Conservation (phyloP, 2,797 vertebrate genomes). For the Lates japonicus region DNA sequence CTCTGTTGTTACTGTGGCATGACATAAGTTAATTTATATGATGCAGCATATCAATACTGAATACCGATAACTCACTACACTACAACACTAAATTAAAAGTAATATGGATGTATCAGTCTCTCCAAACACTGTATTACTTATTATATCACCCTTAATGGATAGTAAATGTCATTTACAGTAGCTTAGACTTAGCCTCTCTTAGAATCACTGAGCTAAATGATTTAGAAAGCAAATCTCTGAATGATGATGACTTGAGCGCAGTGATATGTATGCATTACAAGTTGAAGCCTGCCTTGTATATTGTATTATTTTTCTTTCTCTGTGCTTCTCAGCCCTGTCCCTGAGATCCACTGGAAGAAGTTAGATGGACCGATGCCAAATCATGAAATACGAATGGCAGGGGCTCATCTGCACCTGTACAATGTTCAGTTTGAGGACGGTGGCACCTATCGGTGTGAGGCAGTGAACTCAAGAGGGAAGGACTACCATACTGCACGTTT, state of each 20-base stretch:
- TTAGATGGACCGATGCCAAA: conserved; percentile 89
- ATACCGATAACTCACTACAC: neutral
- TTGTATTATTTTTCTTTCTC: neutral
- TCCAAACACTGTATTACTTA: neutral
- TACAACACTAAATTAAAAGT: neutral
- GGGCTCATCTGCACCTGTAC: conserved; percentile 92
- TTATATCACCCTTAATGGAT: conserved; percentile 1
- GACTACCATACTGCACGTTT: conserved; percentile 90
- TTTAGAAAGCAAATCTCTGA: conserved; percentile 24
- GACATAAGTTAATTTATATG: neutral
- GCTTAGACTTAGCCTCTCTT: neutral
- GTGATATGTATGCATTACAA: neutral
- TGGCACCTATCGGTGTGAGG: conserved; percentile 94
- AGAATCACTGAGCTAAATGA: conserved; percentile 3
- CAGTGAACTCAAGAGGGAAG: conserved; percentile 93
- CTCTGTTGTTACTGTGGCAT: neutral
- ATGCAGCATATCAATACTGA: neutral
- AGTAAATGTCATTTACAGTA: neutral
- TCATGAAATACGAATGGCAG: conserved; percentile 90
- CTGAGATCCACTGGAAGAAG: conserved; percentile 94
- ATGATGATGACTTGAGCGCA: conserved; percentile 16
- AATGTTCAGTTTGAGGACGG: conserved; percentile 94
- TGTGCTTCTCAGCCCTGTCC: conserved; percentile 90
- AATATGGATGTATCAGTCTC: neutral
- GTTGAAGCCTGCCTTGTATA: neutral